These are phyloP conservation scores for Eleutherodactylus coqui DNA, from an alignment of 2,797 vertebrate species.

Conservation along the genomic window DNA sequence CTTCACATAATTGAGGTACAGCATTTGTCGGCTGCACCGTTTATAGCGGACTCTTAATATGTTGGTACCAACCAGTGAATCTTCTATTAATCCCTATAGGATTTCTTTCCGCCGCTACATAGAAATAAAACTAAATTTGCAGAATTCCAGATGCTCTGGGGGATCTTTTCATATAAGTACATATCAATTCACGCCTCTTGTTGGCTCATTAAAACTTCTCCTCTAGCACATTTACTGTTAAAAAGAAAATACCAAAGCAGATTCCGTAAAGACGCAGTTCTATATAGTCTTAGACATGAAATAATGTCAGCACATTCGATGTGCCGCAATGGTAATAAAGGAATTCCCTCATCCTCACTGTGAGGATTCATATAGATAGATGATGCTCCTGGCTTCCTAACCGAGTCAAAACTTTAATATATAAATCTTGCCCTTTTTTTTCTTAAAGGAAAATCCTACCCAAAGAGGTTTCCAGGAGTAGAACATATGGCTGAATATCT, in stretches of 20 bases:
- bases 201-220: not conserved
- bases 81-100: not conserved
- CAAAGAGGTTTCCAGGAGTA: too few species aligned
- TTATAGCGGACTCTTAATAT: too few species aligned
- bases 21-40: too few species aligned
- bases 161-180: not conserved
- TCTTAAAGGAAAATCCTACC: not conserved
- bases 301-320: not conserved
- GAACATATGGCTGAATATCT: too few species aligned
- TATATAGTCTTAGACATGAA: not conserved
- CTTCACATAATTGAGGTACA: not conserved
- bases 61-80: not conserved
- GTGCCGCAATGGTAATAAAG: not conserved
- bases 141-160: not conserved
- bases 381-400: not conserved
- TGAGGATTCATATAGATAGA: not conserved
- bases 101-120: not conserved
- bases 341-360: not conserved
- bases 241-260: not conserved
- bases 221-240: not conserved
- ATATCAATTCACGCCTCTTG: not conserved
- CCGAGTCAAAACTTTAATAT: not conserved
- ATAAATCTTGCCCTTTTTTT: too few species aligned
- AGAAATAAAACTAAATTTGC: not conserved
- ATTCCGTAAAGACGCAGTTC: not conserved